Evolutionary conservation across 37 sponge, comb jelly and placozoan genomes (phyloP), one percentile per base, ranked within the genome.

Genomic region (Aplysina aerophoba): DNA sequence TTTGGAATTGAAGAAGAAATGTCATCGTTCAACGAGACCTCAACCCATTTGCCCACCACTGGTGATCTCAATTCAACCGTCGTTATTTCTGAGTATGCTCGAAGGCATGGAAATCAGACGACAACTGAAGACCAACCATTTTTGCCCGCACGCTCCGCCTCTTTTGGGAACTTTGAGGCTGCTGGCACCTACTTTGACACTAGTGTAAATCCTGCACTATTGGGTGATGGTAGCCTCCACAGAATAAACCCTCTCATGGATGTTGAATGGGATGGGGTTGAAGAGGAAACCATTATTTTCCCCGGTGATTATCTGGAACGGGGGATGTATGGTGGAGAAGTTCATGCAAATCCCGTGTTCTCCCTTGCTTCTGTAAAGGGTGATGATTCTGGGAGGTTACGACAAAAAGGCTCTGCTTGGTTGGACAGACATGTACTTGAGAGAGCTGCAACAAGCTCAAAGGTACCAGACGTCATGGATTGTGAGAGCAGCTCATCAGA

Each of bases 41-140:
- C 85, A 21, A 85, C 82, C 3, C 60, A 82, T 41, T n/a, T 85
- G 19, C 24, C 80, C 12, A 83, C 81, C 11, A 82, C 82, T 15
- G 90, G 90, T 19, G 86, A 85, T n/a, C 72, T 89, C 0, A 25
- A 80, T 17, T 89, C 90, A 20, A 75, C 90, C 37, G 86, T 71
- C 27, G 53, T 80, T 57, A 85, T 89, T 21, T 85, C 90, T 17
- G 57, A 81, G n/a, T 85, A 85, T 66, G 86, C 55, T 30, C 54
- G 86, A 59, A 85, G 81, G n/a, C 35, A 30, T 1, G 19, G 35
- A 31, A 69, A 27, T 34, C 63, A 62, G 25, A 62, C 4, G 25
- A 13, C 5, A 13, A 13, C 63, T 28, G 4, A 16, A 31, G 71
- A 44, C 8, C 50, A 34, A 11, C 71, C 71, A 4, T 25, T 62